phyloP scores from a whole-genome alignment of 2,113 vertebrate genomes.

The Cryptomyrus ogoouensis region DNA sequence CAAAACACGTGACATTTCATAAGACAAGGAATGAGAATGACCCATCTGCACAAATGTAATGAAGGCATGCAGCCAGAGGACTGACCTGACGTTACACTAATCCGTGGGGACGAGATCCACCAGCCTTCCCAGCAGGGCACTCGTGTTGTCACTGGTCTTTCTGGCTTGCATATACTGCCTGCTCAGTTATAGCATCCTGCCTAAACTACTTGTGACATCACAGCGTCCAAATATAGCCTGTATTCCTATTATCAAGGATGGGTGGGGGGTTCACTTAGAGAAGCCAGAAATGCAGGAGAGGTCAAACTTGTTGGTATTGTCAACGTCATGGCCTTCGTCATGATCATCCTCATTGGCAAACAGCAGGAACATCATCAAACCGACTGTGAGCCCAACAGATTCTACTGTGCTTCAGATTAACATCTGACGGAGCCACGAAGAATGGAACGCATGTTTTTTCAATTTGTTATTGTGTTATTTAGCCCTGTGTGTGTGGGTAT shows the following conservation, averaged over 20 bases:
- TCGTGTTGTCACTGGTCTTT: slow-evolving; percentile 43
- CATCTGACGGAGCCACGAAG: neutral
- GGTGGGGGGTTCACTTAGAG: slow-evolving; percentile 26
- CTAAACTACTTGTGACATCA: slow-evolving; percentile 66
- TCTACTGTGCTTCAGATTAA: neutral
- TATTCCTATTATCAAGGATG: neutral
- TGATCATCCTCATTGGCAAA: slow-evolving; percentile 30
- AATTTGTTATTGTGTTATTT: neutral
- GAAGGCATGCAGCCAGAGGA: neutral
- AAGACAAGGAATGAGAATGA: neutral
- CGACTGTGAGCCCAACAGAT: neutral
- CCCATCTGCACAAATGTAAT: neutral
- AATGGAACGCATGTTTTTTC: neutral
- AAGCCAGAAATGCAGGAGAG: slow-evolving; percentile 24
- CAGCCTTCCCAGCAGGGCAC: slow-evolving; percentile 38
- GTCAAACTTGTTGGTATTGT: slow-evolving; percentile 37
- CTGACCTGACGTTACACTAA: slow-evolving; percentile 34
- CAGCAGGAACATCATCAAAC: slow-evolving; percentile 9
- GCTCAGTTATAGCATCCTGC: slow-evolving; percentile 58
- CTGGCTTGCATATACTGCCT: slow-evolving; percentile 39
- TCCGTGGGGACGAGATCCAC: slow-evolving; percentile 1
- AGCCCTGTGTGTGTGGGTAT: neutral
- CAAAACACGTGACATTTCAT: neutral
- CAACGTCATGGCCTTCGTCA: slow-evolving; percentile 42
- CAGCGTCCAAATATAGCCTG: slow-evolving; percentile 65